These are phyloP conservation scores for Synchiropus splendidus DNA, from an alignment of 2,113 vertebrate genomes.

Conservation along the genomic window DNA sequence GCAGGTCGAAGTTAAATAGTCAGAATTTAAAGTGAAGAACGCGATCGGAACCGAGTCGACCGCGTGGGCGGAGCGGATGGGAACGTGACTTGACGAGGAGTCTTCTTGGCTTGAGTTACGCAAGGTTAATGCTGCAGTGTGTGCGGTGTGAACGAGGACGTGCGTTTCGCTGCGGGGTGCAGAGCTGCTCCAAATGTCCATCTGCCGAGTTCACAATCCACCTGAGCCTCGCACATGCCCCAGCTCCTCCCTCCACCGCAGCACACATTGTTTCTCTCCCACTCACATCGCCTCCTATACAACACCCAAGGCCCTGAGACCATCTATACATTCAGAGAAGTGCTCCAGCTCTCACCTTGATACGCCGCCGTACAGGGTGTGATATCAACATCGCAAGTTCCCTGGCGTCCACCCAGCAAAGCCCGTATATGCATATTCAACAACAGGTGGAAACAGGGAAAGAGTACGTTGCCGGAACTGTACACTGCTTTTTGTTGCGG, in stretches of 20 bases:
- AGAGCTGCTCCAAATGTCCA: slow-evolving; percentile 67
- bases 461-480: slow-evolving; percentile 5
- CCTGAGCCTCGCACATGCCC: slow-evolving; percentile 57
- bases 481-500: too few species aligned
- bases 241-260: slow-evolving; percentile 4
- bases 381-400: slow-evolving; percentile 59
- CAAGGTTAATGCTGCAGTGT: slow-evolving; percentile 45
- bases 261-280: slow-evolving; percentile 4
- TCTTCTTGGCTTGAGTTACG: slow-evolving; percentile 39
- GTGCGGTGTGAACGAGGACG: slow-evolving; percentile 20
- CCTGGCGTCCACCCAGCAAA: slow-evolving; percentile 49
- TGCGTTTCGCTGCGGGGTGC: slow-evolving; percentile 54
- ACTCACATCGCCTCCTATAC: background rate
- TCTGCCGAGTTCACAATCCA: slow-evolving; percentile 63
- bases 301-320: too few species aligned
- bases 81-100: too few species aligned
- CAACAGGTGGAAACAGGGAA: slow-evolving; percentile 54
- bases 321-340: too few species aligned
- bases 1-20: too few species aligned
- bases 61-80: too few species aligned
- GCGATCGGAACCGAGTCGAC: too few species aligned
- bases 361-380: slow-evolving; percentile 6
- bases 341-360: slow-evolving; percentile 45
- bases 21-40: too few species aligned
- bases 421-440: slow-evolving; percentile 40